A percentile compares a stretch with the other conserved stretches of the same genome.
These are phyloP conservation scores for Sylvietta virens DNA, from an alignment of 2,113 vertebrate genomes.

Conservation along the genomic window DNA sequence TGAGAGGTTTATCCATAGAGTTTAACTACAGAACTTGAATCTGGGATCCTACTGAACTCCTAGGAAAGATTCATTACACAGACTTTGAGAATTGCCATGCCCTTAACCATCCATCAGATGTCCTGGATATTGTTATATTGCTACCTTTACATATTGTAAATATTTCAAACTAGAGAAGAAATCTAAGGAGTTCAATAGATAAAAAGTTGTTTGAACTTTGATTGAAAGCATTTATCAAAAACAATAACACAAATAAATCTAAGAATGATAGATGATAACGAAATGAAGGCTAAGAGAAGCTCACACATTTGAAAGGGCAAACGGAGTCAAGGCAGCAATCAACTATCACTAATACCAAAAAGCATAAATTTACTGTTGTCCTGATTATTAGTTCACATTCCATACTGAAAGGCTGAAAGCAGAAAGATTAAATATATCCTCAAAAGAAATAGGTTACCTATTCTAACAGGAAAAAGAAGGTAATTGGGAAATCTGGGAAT, in stretches of 20 bases:
- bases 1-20: not conserved
- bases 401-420: not conserved
- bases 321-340: not conserved
- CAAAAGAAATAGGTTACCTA: not conserved
- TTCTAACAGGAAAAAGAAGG: not conserved
- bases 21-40: not conserved
- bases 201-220: not conserved
- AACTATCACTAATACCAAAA: not conserved
- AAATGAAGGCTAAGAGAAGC: not conserved
- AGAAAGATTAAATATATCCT: not conserved
- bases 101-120: not conserved
- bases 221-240: not conserved
- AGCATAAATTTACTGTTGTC: not conserved
- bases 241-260: not conserved
- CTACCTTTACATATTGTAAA: not conserved
- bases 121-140: not conserved
- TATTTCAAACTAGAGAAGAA: not conserved
- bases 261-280: not conserved
- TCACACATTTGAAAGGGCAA: not conserved
- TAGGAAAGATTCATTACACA: not conserved
- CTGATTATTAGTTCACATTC: not conserved
- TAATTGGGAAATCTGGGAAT: not conserved
- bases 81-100: not conserved
- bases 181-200: not conserved
- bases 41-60: not conserved